These are phyloP conservation scores for Clarias magur DNA, from an alignment of 2,113 vertebrate genomes.

Conservation along the genomic window DNA sequence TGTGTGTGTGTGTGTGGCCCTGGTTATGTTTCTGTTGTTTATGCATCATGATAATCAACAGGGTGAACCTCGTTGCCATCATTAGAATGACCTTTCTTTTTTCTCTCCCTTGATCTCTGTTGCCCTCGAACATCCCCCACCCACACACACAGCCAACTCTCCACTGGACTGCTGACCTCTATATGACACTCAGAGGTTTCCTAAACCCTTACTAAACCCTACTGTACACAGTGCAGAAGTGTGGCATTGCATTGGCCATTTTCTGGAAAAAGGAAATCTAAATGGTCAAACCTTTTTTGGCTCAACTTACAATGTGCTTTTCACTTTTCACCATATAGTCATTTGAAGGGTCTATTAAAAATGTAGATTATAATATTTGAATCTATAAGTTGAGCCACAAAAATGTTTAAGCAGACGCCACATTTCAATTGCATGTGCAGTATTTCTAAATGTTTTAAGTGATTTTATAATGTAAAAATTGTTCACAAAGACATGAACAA, in stretches of 20 bases:
- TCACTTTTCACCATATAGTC: neutral
- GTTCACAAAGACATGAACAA: neutral
- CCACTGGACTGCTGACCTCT: slow-evolving; percentile 29
- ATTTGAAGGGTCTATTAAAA: neutral
- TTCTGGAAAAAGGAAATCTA: no score
- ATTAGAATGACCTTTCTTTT: neutral
- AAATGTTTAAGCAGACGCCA: neutral
- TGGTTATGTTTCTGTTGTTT: slow-evolving; percentile 37
- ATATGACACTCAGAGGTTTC: slow-evolving; percentile 40
- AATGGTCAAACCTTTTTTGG: no score
- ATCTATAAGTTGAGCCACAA: neutral
- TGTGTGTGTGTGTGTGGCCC: slow-evolving; percentile 26
- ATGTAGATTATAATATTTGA: neutral
- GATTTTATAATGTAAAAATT: neutral
- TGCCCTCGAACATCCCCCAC: neutral
- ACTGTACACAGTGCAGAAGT: slow-evolving; percentile 28
- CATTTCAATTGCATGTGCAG: neutral
- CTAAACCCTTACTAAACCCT: slow-evolving; percentile 26
- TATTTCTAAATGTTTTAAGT: neutral
- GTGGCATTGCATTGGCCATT: neutral
- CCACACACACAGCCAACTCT: neutral
- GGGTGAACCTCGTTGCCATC: slow-evolving; percentile 25
- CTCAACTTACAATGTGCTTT: neutral
- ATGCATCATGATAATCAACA: slow-evolving; percentile 44
- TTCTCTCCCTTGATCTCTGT: neutral